Conservation (phyloP, 2,888 invertebrate genomes). For the Eupithecia centaureata region DNA sequence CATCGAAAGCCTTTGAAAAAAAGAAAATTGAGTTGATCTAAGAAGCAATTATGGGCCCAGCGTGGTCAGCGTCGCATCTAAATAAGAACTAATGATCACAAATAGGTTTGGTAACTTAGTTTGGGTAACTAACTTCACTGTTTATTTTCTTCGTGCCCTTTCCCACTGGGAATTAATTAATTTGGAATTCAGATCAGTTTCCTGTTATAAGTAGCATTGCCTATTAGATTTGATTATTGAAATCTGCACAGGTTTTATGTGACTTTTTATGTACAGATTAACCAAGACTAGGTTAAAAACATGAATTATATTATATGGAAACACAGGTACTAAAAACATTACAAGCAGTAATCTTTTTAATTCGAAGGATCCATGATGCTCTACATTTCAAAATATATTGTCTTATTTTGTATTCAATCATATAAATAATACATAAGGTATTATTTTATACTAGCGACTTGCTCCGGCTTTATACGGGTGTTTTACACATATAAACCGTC, state of each 20-base stretch:
- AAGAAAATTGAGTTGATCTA: conserved; percentile 25
- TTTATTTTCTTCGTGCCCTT: conserved; percentile 18
- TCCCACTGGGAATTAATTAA: conserved; percentile 4
- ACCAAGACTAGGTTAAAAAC: too few species aligned
- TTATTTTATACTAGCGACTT: too few species aligned
- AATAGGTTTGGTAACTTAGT: conserved; percentile 34
- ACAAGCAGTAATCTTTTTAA: not conserved
- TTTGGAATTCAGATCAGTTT: not conserved
- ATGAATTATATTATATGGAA: too few species aligned
- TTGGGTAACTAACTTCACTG: conserved; percentile 16
- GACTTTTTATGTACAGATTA: too few species aligned
- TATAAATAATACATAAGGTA: too few species aligned
- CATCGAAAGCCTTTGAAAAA: conserved; percentile 4
- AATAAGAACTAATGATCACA: conserved; percentile 39
- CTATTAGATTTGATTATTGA: not conserved
- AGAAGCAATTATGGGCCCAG: conserved; percentile 13
- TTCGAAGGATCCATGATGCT: not conserved
- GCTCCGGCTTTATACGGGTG: too few species aligned
- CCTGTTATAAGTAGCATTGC: not conserved
- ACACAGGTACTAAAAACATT: not conserved
- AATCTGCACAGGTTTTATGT: not conserved
- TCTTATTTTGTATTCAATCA: too few species aligned
- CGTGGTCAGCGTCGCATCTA: conserved; percentile 19
- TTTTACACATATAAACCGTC: too few species aligned
- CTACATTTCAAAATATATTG: too few species aligned